Evolutionary conservation across 1,140 invertebrate genomes (phyloP), one percentile per base, ranked within the genome.

Genomic region (Chionoecetes opilio): DNA sequence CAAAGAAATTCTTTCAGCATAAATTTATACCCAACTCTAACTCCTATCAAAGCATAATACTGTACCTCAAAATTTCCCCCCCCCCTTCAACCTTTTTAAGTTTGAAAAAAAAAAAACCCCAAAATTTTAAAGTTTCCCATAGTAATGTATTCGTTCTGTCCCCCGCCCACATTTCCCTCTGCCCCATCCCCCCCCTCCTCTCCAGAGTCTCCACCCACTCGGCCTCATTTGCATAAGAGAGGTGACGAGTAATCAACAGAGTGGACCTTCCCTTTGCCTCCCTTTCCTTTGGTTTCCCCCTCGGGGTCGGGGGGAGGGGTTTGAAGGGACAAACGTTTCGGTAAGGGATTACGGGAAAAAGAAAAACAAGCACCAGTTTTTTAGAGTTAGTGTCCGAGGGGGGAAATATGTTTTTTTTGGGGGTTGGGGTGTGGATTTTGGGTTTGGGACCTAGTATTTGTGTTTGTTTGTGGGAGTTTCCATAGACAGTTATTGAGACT

Each of bases 171-270:
- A 17, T 75, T 75, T 75, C 63, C 8, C 63, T 53, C 46, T 17
- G 11, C 46, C 2, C 21, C 46, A 2, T 53, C 46, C 0, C 21
- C 46, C 2, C 21, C 46, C 46, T 53, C 46, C 46, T 53, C 46
- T 9, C 21, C 63, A 17, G n/a, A n/a, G n/a, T 75, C 21, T 75
- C 63, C 63, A 75, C 21, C 63, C 21, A 17, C n/a, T 21, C 11
- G n/a, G 63, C 63, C n/a, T 75, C 63, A 75, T 75, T 75, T 75
- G n/a, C 63, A 75, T 75, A 75, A 75, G 63, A 75, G 63, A 75
- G 63, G 63, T 75, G 63, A 75, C 63, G 63, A 75, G 63, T 75
- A 75, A 75, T 75, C 63, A 75, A 26, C 63, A 75, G 63, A 75
- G 63, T 75, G 63, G 63, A 26, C 63, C 63, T 11, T 75, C 63